phyloP scores from a whole-genome alignment of 1,140 invertebrate species.

The Sitophilus oryzae region DNA sequence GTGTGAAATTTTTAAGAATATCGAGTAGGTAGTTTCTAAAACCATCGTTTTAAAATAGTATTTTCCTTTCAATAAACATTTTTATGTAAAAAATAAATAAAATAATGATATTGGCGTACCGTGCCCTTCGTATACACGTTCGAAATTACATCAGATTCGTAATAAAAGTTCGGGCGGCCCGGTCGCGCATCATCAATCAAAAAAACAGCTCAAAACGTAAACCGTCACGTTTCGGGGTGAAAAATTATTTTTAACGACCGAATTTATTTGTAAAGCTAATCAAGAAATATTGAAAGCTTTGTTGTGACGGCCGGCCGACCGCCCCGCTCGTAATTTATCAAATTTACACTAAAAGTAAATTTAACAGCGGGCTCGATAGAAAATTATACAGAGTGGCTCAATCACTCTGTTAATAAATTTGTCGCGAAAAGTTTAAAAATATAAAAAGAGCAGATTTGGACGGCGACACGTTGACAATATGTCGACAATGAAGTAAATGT shows the following conservation, averaged over 20 bases:
- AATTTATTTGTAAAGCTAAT: conserved; percentile 24
- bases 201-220: conserved; percentile 9
- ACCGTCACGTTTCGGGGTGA: conserved; percentile 7
- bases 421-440: too few species aligned
- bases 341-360: conserved; percentile 20
- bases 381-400: too few species aligned
- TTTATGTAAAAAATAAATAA: conserved; percentile 9
- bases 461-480: too few species aligned
- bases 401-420: too few species aligned
- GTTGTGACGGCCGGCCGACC: conserved; percentile 6
- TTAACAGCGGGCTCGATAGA: not conserved
- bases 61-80: not conserved
- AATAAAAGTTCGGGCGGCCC: conserved; percentile 17
- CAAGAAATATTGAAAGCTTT: conserved; percentile 22
- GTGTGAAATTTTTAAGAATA: too few species aligned
- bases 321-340: conserved; percentile 18
- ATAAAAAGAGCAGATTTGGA: too few species aligned
- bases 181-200: conserved; percentile 17
- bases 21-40: too few species aligned
- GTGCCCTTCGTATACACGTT: conserved; percentile 2
- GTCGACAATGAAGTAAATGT: too few species aligned
- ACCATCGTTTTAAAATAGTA: not conserved
- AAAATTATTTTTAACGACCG: conserved; percentile 23
- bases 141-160: conserved; percentile 7
- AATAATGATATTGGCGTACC: conserved; percentile 13